Evolutionary conservation across 2,888 invertebrate genomes (phyloP), one percentile per base, ranked within the genome.

Genomic region (Acronicta alni): DNA sequence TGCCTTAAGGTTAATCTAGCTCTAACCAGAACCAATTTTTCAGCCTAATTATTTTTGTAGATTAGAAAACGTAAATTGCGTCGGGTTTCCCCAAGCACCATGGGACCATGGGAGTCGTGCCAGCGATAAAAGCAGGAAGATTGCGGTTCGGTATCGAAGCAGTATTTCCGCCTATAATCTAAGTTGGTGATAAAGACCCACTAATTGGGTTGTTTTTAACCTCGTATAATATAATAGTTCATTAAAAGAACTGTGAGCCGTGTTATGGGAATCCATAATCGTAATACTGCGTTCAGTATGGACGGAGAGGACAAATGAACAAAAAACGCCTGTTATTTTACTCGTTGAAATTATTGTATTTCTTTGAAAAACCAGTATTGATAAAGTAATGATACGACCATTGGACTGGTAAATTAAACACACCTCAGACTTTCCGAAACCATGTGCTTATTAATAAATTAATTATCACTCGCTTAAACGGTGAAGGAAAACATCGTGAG

Each of bases 111-210:
- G 78, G 76, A 67, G 57, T 43, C 67, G 44, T 47, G 14, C 26
- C 38, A 2, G 39, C 63, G 68, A 72, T 76, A 72, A 68, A 48
- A 42, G 64, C 79, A 77, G 79, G 79, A 79, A 65, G 79, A 46
- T 17, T 75, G 79, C 61, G 79, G 79, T 78, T 45, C 43, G 0
- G 12, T 78, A 77, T 78, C 77, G 51, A 43, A 7, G n/a, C 35
- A 8, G 39, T 12, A 26, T 60, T 73, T 72, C 75, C 78, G 72
- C 43, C 35, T 65, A 61, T 63, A 68, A 68, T 73, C 61, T 63
- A 61, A 58, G 43, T 60, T 46, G 2, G 39, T 52, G 75, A 75
- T 75, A 75, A 69, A 30, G 16, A 10, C 37, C 17, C 26, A 54
- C 67, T 76, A 76, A 76, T 76, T 76, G 65, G 70, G 45, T 72